These are phyloP conservation scores for Portevinia maculata DNA, from an alignment of 2,888 invertebrate genomes.

Conservation along the genomic window DNA sequence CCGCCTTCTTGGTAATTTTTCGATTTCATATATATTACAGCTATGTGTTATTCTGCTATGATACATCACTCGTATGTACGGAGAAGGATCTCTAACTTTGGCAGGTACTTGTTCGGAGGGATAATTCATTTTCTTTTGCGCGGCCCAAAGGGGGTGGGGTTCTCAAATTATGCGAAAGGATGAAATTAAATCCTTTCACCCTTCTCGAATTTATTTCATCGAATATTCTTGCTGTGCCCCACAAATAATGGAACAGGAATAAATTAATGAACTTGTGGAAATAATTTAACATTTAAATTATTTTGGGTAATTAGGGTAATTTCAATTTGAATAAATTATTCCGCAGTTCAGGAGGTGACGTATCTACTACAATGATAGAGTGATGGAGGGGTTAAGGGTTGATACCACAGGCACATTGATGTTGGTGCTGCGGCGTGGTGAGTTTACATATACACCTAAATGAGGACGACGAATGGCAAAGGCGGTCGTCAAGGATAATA, in stretches of 20 bases:
- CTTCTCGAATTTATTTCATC: slow-evolving; percentile 34
- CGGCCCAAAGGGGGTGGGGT: too few relatives aligned
- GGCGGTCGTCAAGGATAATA: slow-evolving; percentile 69
- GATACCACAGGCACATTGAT: too few relatives aligned
- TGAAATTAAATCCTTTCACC: slow-evolving; percentile 10
- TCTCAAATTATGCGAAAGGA: slow-evolving; percentile 25
- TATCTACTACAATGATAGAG: neutral
- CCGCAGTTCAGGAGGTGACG: slow-evolving; percentile 8
- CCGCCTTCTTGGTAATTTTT: slow-evolving; percentile 1
- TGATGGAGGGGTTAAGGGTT: neutral
- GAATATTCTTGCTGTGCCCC: slow-evolving; percentile 26
- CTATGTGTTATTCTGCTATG: slow-evolving; percentile 3
- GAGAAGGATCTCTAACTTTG: slow-evolving; percentile 26
- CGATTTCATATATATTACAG: slow-evolving; percentile 36
- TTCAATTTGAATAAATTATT: slow-evolving; percentile 72
- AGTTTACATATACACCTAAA: neutral
- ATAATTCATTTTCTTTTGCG: slow-evolving; percentile 29
- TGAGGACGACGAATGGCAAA: slow-evolving; percentile 19
- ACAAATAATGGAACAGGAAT: slow-evolving; percentile 62
- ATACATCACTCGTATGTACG: slow-evolving; percentile 3
- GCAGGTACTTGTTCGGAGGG: slow-evolving; percentile 3
- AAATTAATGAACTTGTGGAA: slow-evolving; percentile 71
- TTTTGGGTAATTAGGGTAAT: slow-evolving; percentile 73
- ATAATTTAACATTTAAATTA: slow-evolving; percentile 73
- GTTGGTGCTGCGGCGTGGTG: neutral